Evolutionary conservation across 2,797 vertebrate genomes (phyloP), one percentile per base, ranked within the genome.

Genomic region (Stomatorhinus walkeri): DNA sequence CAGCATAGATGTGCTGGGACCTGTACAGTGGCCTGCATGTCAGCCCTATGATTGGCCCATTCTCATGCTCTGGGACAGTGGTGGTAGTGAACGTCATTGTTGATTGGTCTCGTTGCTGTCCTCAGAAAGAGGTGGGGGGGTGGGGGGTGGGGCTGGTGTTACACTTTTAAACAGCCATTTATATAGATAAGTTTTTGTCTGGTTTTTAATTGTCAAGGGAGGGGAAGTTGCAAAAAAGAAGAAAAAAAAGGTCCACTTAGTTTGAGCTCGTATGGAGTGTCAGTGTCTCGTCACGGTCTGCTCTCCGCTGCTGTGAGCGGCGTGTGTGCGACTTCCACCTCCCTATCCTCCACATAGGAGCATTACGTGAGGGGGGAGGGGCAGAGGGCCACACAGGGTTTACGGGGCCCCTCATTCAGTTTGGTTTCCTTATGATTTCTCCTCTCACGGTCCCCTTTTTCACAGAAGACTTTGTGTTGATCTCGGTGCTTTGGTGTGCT

Each of bases 401-500:
- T 24, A 56, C 49, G 51, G 52, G 87, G 10, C 85, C 12, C 79
- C 40, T 51, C 24, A 85, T 89, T 83, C 76, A 36, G 28, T 54
- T 85, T 89, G 36, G 79, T 10, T 36, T 76, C 87, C 36, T 4
- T 24, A 7, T 59, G 48, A 2, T 16, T 12, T 88, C 48, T 86
- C 40, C 40, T 12, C 36, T 2, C 22, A 2, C 19, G 0, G 81
- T 0, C n/a, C 59, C 76, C 14, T n/a, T 54, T 86, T 76, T 9
- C 88, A 89, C 14, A 46, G 48, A 86, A 76, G 61, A 89, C 87
- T 89, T 24, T 88, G 76, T 89, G 88, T 90, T 87, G 87, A 90
- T 91, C 90, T 90, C 88, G 94, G 94, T 95, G 95, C 95, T 95
- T 92, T 87, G 91, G 91, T 93, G 90, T 92, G 93, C 93, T 93